These are phyloP conservation scores for Drosophila kurseongensis DNA, from an alignment of 1,140 invertebrate genomes.

Conservation along the genomic window DNA sequence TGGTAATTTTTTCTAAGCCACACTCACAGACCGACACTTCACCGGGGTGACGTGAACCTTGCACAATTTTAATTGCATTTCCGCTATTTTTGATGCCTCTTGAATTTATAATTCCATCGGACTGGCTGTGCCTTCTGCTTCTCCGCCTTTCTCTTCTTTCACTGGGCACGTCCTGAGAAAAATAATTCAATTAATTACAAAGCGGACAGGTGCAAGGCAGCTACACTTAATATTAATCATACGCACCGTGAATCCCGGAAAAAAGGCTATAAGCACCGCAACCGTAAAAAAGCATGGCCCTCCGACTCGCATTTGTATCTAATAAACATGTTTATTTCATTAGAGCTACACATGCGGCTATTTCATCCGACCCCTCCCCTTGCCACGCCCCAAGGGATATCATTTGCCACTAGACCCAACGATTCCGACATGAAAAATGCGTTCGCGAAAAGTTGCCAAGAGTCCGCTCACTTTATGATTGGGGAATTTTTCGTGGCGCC, in stretches of 20 bases:
- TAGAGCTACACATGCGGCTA: constrained; percentile 73
- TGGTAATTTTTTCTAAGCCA: constrained; percentile 79
- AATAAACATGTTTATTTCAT: constrained; percentile 83
- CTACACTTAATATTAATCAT: constrained; percentile 77
- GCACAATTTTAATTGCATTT: constrained; percentile 79
- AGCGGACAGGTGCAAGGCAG: constrained; percentile 72
- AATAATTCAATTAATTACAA: constrained; percentile 82
- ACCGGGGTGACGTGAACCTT: constrained; percentile 17
- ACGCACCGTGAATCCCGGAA: constrained; percentile 45
- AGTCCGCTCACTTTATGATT: constrained; percentile 69
- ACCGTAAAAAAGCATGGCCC: constrained; percentile 21
- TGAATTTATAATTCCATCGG: constrained; percentile 70
- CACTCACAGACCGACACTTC: constrained; percentile 68
- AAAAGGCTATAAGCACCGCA: constrained; percentile 7
- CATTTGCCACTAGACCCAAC: constrained; percentile 68
- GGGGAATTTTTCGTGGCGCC: constrained; percentile 66
- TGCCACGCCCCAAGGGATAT: constrained; percentile 60
- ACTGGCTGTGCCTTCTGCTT: constrained; percentile 1
- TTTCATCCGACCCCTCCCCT: constrained; percentile 27
- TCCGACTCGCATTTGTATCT: constrained; percentile 69
- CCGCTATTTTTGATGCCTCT: constrained; percentile 79
- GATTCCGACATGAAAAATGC: constrained; percentile 80
- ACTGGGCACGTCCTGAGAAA: constrained; percentile 69
- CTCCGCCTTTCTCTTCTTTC: constrained; percentile 7
- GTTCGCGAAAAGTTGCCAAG: constrained; percentile 74